Evolutionary conservation across 2,113 vertebrate genomes (phyloP), one percentile per base, ranked within the genome.

Genomic region (Cinclus cinclus): DNA sequence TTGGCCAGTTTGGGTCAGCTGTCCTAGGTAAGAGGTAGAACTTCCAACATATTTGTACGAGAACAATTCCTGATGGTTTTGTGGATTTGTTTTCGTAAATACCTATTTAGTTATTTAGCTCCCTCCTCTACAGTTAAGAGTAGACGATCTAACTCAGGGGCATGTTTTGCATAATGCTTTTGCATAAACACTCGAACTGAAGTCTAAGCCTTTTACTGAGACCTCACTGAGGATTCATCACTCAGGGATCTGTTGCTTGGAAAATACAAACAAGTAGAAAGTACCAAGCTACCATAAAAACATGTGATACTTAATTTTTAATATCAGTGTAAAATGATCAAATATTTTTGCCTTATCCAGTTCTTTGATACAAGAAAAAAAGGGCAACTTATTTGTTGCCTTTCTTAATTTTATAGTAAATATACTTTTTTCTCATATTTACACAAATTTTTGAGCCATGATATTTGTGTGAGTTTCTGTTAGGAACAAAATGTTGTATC

Each of bases 371-470:
- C 0, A 1, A 83, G 5, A n/a, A 55, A 50, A 46, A 49, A 53
- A 15, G 15, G 6, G 7, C 6, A 39, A 5, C 0, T 78, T 41
- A 20, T 11, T 49, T 49, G 3, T 27, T 64, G 4, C 4, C 4
- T 55, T 82, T 78, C 14, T 46, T 50, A 1, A 35, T 69, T 78
- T 74, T 46, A 24, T 74, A 64, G 3, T 37, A 50, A 55, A 12
- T 30, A 35, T 46, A 7, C 0, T 0, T 7, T 70, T 78, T 85
- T 13, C 11, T 59, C 67, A 5, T 55, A 71, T 44, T 81, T 41
- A 15, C 3, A 37, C 4, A 62, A n/a, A 28, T 44, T 58, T 65
- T 95, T 78, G 76, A 71, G 2, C 4, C 16, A n/a, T 17, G 37
- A 9, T 39, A 28, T 71, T 58, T 59, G 13, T 44, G 6, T 20